Percentiles rank a stretch among this genome's conserved stretches.
Conservation (phyloP, 2,888 invertebrate species). For the Plebejus melissa region DNA sequence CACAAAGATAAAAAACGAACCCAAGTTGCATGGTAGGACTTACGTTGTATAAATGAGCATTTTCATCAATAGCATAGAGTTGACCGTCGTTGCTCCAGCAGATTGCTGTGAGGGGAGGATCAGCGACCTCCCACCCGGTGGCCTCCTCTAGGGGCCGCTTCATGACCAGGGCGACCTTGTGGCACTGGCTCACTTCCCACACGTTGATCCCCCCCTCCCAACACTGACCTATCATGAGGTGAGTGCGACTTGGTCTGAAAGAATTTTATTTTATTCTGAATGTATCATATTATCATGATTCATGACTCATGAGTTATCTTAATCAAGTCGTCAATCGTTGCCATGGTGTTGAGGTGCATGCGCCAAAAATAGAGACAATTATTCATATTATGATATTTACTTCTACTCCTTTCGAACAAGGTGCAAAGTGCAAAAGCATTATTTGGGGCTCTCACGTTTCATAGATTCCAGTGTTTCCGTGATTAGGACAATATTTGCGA, state of each 20-base stretch:
- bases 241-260: slow-evolving; percentile 59
- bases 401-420: too few relatives aligned
- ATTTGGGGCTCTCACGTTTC: too few relatives aligned
- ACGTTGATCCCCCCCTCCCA: slow-evolving; percentile 65
- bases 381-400: too few relatives aligned
- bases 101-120: slow-evolving; percentile 50
- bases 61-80: slow-evolving; percentile 59
- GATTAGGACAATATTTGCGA: too few relatives aligned
- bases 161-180: slow-evolving; percentile 58
- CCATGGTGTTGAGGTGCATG: too few relatives aligned
- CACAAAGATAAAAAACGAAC: background rate
- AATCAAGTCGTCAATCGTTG: too few relatives aligned
- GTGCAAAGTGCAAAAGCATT: too few relatives aligned
- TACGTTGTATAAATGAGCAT: slow-evolving; percentile 59
- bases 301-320: too few relatives aligned
- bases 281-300: too few relatives aligned
- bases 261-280: background rate
- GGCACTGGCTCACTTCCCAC: slow-evolving; percentile 71
- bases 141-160: slow-evolving; percentile 52
- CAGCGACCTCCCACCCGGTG: slow-evolving; percentile 53
- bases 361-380: too few relatives aligned
- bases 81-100: slow-evolving; percentile 66
- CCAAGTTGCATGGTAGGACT: slow-evolving; percentile 38
- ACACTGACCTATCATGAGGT: slow-evolving; percentile 62
- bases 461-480: too few relatives aligned